A percentile compares a stretch with the other conserved stretches of the same genome.
Evolutionary conservation across 2,888 invertebrate species (phyloP).

Genomic region (Habrosyne pyritoides): DNA sequence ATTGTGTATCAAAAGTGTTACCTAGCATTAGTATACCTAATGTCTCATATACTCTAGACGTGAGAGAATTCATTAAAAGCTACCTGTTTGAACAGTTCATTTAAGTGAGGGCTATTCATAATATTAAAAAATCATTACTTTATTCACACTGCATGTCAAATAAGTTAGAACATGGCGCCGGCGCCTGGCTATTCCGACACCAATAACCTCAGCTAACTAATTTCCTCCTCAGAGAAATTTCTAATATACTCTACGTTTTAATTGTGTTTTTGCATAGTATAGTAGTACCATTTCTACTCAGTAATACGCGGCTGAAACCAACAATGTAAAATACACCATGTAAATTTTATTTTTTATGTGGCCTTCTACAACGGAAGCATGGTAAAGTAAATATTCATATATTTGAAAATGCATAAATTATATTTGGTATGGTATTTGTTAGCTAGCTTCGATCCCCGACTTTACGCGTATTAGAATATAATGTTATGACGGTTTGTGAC

Average conservation of each 20-base stretch:
- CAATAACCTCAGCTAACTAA: background rate
- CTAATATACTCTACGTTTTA: conserved; percentile 5
- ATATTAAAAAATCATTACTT: background rate
- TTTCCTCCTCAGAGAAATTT: background rate
- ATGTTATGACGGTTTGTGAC: too few species aligned
- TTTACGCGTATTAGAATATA: background rate
- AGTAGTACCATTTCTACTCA: background rate
- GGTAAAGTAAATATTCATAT: background rate
- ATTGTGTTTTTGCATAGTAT: background rate
- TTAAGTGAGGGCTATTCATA: background rate
- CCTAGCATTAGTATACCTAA: too few species aligned
- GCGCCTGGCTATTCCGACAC: background rate
- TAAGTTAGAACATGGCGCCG: background rate
- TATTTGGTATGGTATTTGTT: background rate
- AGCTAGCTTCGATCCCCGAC: too few species aligned
- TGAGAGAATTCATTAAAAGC: too few species aligned
- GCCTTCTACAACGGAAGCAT: background rate
- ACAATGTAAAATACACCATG: conserved; percentile 7
- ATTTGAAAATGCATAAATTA: background rate
- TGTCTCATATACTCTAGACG: too few species aligned
- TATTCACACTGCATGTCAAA: background rate
- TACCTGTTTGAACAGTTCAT: too few species aligned
- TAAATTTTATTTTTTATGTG: conserved; percentile 1
- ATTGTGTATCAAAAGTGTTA: too few species aligned
- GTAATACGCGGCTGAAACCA: background rate